Percentiles rank a stretch among this genome's conserved stretches.
phyloP scores from a whole-genome alignment of 35 echinoderm and acorn worm species.

The Anneissia japonica region DNA sequence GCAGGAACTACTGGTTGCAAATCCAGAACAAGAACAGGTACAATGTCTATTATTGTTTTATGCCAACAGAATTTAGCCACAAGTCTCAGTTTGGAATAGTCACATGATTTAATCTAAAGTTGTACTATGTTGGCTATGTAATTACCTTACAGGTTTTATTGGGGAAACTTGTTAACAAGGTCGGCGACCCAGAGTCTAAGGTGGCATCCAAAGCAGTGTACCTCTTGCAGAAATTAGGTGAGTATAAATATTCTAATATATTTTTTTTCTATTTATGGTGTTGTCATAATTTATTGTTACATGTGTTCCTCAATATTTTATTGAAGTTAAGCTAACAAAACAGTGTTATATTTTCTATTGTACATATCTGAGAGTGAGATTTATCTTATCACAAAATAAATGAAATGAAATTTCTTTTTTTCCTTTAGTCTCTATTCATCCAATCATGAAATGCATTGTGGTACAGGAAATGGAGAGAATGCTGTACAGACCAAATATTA shows the following conservation, averaged over 20 bases:
- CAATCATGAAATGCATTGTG: slow-evolving; percentile 77
- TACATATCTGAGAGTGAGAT: too few species aligned
- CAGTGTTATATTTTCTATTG: too few species aligned
- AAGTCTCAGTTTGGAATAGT: neutral
- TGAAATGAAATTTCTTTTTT: slow-evolving; percentile 7
- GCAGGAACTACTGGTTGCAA: slow-evolving; percentile 75
- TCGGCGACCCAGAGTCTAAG: slow-evolving; percentile 93
- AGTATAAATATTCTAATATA: slow-evolving; percentile 1
- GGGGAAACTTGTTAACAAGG: slow-evolving; percentile 68
- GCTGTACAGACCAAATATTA: slow-evolving; percentile 74
- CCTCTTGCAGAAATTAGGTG: slow-evolving; percentile 71
- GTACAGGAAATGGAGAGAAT: slow-evolving; percentile 73
- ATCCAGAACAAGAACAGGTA: slow-evolving; percentile 97
- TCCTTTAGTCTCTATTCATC: slow-evolving; percentile 73
- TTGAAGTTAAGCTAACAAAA: too few species aligned
- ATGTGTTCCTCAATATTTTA: too few species aligned
- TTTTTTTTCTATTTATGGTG: neutral
- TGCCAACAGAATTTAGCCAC: too few species aligned
- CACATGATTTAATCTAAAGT: neutral
- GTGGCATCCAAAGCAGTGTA: slow-evolving; percentile 76
- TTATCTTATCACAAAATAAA: too few species aligned
- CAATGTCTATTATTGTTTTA: too few species aligned
- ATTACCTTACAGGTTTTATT: slow-evolving; percentile 54
- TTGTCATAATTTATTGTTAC: neutral
- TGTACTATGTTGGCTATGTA: too few species aligned